Base-by-base conservation (phyloP, 2,888 invertebrate species). In the Schrankia costaestrigalis region DNA sequence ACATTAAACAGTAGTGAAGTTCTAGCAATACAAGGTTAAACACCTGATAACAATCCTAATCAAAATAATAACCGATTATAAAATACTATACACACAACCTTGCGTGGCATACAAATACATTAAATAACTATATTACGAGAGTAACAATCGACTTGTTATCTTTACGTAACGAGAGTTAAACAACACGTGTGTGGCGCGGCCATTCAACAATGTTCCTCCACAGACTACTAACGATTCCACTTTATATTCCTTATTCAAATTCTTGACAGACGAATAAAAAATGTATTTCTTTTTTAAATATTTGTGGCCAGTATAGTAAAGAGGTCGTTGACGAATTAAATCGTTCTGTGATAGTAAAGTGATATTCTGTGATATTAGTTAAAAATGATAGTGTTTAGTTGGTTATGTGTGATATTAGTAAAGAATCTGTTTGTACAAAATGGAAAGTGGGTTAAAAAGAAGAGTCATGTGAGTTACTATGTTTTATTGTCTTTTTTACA, bases 331-430 rank as follows among this genome's bases (percentile, higher is more conserved):
- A 28, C 26, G 22, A 31, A 37, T 38, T 28, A 40, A 63, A 58
- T 52, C 37, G 37, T 41, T 54, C 78, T 80, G 82, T 82, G 81
- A 81, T 81, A 78, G 27, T 50, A 41, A 45, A 63, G 73, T 81
- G 77, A 75, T 77, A 75, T 55, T 71, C 44, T 63, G 73, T 81
- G 77, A 75, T 77, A 75, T 55, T 71, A 67, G 44, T 54, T 42
- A 74, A 56, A n/a, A 59, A 84, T 85, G 85, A 85, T 86, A 70
- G 75, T 85, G 12, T 35, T 79, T 41, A 73, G 74, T 56, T 85
- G 85, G 85, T 33, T 83, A 30, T 65, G 67, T 10, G 54, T 76
- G 8, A 35, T 63, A 11, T 26, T 64, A 3, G 40, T 56, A 10
- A 41, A 44, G 26, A 45, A 39, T 31, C 32, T 56, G 38, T 55